Evolutionary conservation across 2,113 vertebrate species (phyloP).

Genomic region (Gallinago paraguaiae): DNA sequence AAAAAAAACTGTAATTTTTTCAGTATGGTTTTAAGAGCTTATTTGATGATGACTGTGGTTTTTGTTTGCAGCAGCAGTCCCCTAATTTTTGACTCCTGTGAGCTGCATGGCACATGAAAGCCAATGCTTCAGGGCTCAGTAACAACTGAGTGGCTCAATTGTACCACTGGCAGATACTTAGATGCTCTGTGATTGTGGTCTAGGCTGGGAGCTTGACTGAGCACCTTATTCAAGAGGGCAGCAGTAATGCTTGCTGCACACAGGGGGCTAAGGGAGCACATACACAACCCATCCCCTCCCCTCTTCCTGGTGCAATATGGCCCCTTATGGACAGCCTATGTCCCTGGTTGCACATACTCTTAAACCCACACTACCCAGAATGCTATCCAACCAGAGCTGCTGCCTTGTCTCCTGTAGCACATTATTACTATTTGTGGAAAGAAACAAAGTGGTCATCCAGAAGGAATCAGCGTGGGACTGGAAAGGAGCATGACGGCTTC

Average conservation of each 20-base stretch:
- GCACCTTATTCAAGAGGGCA: neutral
- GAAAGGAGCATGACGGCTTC: neutral
- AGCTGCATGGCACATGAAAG: too few relatives aligned
- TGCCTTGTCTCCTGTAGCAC: neutral
- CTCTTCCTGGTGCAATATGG: neutral
- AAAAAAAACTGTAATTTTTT: neutral
- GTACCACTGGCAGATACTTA: neutral
- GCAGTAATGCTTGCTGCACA: neutral
- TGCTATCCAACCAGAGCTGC: fast-evolving
- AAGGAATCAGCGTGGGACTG: neutral
- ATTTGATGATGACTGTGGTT: neutral
- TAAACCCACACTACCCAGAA: neutral
- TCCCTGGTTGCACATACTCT: neutral
- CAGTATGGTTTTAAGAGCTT: neutral
- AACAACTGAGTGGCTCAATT: neutral
- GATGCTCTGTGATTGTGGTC: neutral
- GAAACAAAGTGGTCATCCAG: neutral
- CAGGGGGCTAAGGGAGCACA: too few relatives aligned
- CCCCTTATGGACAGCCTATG: neutral
- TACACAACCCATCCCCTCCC: neutral
- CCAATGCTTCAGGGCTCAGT: neutral
- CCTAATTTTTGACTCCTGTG: neutral
- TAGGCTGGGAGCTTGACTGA: neutral
- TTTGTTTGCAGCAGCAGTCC: neutral
- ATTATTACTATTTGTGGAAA: neutral